Evolutionary conservation across 2,797 vertebrate genomes (phyloP), one percentile per base, ranked within the genome.

Genomic region (Lophotriccus pileatus): DNA sequence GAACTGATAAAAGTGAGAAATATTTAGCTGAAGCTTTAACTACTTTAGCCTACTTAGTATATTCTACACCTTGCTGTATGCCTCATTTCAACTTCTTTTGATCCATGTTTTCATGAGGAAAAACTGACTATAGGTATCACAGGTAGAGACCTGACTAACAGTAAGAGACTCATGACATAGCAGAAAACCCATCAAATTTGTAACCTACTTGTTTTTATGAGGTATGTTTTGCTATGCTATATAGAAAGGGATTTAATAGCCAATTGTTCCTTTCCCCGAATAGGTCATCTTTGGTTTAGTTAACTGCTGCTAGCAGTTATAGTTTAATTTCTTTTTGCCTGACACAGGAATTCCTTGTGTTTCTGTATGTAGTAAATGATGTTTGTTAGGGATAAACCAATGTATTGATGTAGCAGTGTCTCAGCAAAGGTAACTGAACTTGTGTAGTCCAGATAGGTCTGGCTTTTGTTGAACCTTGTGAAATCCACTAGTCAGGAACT

Each of bases 21-120:
- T 56, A 80, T 53, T 84, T 88, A 92, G 50, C 70, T 94, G 81
- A 92, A 89, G 60, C 70, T 93, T 96, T 95, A 93, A 94, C 87
- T 96, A 82, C 91, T 96, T 95, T 77, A 92, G 37, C 78, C 86
- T 94, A 74, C 60, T 95, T 93, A 79, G 28, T 92, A 41, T 69
- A 41, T 93, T 94, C 67, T 91, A 37, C 74, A 72, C 20, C 34
- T 95, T 90, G 21, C 76, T 79, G 12, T 79, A 92, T 64, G 50
- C 60, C 58, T 92, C 18, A 59, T 92, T 96, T 93, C 44, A 77
- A 11, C 25, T 89, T 70, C 62, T 86, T 96, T 95, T 89, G 90
- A 80, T 43, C 63, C 66, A 66, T 22, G 0, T 91, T 95, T 96
- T 93, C 70, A 68, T 69, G 55, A 78, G 56, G 44, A 88, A 86